phyloP scores from a whole-genome alignment of 30 jellyfish, hydroid and myxozoan species.

The Turritopsis dohrnii region DNA sequence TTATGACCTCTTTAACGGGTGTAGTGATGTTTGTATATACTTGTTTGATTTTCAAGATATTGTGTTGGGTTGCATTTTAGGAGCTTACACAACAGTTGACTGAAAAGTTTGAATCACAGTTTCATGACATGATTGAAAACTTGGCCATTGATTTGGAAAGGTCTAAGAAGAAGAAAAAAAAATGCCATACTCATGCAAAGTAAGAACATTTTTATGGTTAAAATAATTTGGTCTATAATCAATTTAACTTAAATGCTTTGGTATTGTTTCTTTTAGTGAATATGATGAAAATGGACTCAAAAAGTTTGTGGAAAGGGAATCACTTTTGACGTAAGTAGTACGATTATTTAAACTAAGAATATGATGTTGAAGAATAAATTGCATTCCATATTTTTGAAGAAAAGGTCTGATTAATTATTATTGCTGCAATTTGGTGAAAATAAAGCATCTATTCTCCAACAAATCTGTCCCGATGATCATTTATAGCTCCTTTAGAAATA shows the following conservation, averaged over 20 bases:
- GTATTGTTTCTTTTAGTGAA: slow-evolving; percentile 15
- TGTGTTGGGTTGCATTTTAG: slow-evolving; percentile 14
- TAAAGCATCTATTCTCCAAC: too few relatives aligned
- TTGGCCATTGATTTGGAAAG: slow-evolving; percentile 39
- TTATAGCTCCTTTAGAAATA: too few relatives aligned
- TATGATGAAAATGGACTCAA: slow-evolving; percentile 71
- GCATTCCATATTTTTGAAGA: too few relatives aligned
- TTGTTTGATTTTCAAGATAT: neutral
- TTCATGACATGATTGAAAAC: slow-evolving; percentile 47
- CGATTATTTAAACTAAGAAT: neutral
- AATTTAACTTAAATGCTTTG: neutral
- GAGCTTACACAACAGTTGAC: slow-evolving; percentile 47
- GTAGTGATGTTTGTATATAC: too few relatives aligned
- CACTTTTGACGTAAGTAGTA: slow-evolving; percentile 68
- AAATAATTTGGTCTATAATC: neutral
- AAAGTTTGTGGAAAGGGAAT: slow-evolving; percentile 53
- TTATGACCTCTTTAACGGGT: too few relatives aligned
- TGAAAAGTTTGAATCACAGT: slow-evolving; percentile 57
- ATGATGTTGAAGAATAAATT: too few relatives aligned
- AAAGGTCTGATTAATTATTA: too few relatives aligned
- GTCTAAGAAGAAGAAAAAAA: slow-evolving; percentile 23
- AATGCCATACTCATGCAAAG: slow-evolving; percentile 27
- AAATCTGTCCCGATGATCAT: too few relatives aligned
- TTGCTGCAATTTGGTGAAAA: too few relatives aligned
- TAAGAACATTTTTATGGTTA: slow-evolving; percentile 20